These are phyloP conservation scores for Kryptolebias marmoratus DNA, from an alignment of 2,113 vertebrate species.

Conservation along the genomic window DNA sequence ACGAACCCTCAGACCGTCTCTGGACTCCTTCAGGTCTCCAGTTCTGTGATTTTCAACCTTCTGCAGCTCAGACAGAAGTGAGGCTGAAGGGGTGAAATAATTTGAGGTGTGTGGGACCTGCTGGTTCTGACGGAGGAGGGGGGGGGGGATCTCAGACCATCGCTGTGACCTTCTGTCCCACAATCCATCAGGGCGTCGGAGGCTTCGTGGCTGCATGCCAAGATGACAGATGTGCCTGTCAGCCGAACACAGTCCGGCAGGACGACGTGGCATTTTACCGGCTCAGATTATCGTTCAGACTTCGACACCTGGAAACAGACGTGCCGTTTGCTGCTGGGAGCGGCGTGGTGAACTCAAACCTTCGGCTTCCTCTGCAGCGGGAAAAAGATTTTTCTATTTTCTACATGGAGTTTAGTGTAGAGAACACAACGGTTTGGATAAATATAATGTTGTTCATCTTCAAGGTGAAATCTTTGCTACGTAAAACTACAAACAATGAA, in stretches of 20 bases:
- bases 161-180: constrained; percentile 52
- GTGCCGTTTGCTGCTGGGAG: background rate
- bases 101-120: background rate
- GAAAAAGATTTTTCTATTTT: no score
- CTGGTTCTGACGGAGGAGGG: background rate
- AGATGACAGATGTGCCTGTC: constrained; percentile 75
- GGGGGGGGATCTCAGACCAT: constrained; percentile 21
- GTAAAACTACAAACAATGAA: no score
- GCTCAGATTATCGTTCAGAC: constrained; percentile 38
- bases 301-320: constrained; percentile 11
- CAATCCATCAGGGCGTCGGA: constrained; percentile 73
- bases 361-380: no score
- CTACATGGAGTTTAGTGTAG: no score
- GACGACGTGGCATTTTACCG: constrained; percentile 66
- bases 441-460: no score
- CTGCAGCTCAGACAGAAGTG: no score
- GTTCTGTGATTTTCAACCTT: no score
- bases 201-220: constrained; percentile 48
- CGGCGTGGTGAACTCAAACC: background rate
- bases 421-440: no score
- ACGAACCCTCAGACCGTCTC: no score
- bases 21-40: no score
- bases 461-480: no score
- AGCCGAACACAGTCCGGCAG: constrained; percentile 38
- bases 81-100: background rate